Conservation (phyloP, 2,113 vertebrate genomes). For the Triplophysa rosa region DNA sequence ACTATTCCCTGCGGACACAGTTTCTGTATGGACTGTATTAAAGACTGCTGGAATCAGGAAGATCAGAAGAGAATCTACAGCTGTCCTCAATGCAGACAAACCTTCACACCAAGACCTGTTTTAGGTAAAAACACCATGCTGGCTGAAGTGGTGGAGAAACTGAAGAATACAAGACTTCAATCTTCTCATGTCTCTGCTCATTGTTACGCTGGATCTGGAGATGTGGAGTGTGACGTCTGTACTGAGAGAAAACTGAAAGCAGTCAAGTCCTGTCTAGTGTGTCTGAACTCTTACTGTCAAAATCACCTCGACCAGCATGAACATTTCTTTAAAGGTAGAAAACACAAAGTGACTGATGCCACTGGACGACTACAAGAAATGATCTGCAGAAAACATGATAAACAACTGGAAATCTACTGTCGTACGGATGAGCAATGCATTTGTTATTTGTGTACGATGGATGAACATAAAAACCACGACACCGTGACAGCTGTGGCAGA, state of each 20-base stretch:
- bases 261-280: slow-evolving; percentile 45
- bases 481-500: background rate
- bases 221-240: slow-evolving; percentile 8
- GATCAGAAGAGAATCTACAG: too few species aligned
- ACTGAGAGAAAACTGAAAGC: slow-evolving; percentile 1
- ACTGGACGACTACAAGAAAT: background rate
- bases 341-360: background rate
- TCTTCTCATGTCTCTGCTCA: background rate
- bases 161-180: background rate
- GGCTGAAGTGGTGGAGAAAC: slow-evolving; percentile 9
- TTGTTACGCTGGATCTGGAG: slow-evolving; percentile 12
- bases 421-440: background rate
- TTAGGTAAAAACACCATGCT: background rate
- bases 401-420: background rate
- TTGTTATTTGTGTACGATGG: slow-evolving; percentile 9
- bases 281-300: slow-evolving; percentile 28
- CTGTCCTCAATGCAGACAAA: background rate
- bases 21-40: too few species aligned
- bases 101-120: slow-evolving; percentile 1
- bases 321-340: background rate
- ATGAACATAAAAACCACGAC: slow-evolving; percentile 44
- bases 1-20: too few species aligned
- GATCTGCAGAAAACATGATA: background rate
- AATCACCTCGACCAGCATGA: too few species aligned
- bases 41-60: too few species aligned